A percentile compares a stretch with the other conserved stretches of the same genome.
These are phyloP conservation scores for Megathymus violae DNA, from an alignment of 1,140 invertebrate genomes.

Conservation along the genomic window DNA sequence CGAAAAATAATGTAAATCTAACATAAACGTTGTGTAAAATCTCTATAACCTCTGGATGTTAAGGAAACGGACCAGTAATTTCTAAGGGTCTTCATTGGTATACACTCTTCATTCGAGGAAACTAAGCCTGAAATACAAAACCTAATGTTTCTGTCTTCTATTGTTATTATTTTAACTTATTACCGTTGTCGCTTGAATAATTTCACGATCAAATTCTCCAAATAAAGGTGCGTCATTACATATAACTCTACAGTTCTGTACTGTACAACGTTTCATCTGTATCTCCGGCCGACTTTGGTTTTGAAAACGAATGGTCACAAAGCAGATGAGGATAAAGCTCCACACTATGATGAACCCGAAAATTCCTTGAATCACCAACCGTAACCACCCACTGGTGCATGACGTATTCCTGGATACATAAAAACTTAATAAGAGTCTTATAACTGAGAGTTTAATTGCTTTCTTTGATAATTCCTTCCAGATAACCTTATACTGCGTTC, in stretches of 20 bases:
- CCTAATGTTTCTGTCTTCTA: too few relatives aligned
- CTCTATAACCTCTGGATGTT: too few relatives aligned
- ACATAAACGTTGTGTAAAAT: too few relatives aligned
- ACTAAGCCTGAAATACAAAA: too few relatives aligned
- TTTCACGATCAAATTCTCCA: constrained; percentile 50
- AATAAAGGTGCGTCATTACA: constrained; percentile 54
- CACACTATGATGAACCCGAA: constrained; percentile 62
- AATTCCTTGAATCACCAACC: constrained; percentile 55
- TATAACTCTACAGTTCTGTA: constrained; percentile 48
- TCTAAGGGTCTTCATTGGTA: too few relatives aligned
- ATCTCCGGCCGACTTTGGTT: background rate
- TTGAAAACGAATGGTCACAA: constrained; percentile 45
- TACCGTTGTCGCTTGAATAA: constrained; percentile 54
- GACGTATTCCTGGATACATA: constrained; percentile 64
- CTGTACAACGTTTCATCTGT: constrained; percentile 24
- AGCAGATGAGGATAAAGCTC: constrained; percentile 68
- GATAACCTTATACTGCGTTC: too few relatives aligned
- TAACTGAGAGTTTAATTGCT: too few relatives aligned
- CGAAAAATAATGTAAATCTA: too few relatives aligned
- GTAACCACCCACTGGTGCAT: constrained; percentile 66
- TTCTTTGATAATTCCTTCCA: too few relatives aligned
- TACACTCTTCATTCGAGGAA: too few relatives aligned
- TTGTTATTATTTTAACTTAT: constrained; percentile 19
- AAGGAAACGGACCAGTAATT: too few relatives aligned
- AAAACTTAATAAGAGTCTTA: too few relatives aligned